Percentiles rank a stretch among this genome's conserved stretches.
These are phyloP conservation scores for Leptinotarsa tumamoca DNA, from an alignment of 2,888 invertebrate genomes.

Conservation along the genomic window DNA sequence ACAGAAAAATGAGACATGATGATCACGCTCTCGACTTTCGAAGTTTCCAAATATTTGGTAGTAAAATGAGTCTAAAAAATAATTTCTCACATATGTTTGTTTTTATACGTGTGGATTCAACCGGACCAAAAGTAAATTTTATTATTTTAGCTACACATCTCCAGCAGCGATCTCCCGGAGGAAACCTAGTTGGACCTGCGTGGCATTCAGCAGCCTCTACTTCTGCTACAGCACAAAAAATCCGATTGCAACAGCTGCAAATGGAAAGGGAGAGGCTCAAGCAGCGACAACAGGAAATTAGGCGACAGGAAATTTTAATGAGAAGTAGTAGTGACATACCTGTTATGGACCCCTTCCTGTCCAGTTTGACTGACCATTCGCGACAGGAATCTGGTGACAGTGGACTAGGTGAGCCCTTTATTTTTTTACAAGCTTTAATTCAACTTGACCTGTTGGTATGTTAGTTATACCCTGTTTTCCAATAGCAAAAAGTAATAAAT, in stretches of 20 bases:
- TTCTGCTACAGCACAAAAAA: constrained; percentile 80
- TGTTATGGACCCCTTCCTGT: constrained; percentile 83
- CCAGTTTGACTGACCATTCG: constrained; percentile 87
- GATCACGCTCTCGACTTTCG: too few relatives aligned
- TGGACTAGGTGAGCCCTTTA: constrained; percentile 70
- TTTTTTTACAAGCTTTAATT: too few relatives aligned
- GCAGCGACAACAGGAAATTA: constrained; percentile 89
- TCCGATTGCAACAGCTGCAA: constrained; percentile 85
- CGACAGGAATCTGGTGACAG: constrained; percentile 96
- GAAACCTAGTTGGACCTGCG: constrained; percentile 48
- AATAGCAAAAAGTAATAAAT: too few relatives aligned
- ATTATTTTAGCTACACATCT: constrained; percentile 66
- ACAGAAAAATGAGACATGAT: too few relatives aligned
- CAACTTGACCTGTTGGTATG: too few relatives aligned
- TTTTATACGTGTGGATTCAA: too few relatives aligned
- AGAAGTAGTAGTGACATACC: constrained; percentile 75
- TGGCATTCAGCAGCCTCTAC: constrained; percentile 68
- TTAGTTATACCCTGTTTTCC: too few relatives aligned
- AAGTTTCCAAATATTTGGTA: too few relatives aligned
- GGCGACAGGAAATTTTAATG: constrained; percentile 84
- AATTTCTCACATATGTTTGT: too few relatives aligned
- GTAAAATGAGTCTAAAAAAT: too few relatives aligned
- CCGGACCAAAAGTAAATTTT: too few relatives aligned
- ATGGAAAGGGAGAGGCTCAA: constrained; percentile 90
- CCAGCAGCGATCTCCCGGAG: constrained; percentile 64